Conservation (phyloP, 2,113 vertebrate genomes). For the Pangasianodon hypophthalmus region DNA sequence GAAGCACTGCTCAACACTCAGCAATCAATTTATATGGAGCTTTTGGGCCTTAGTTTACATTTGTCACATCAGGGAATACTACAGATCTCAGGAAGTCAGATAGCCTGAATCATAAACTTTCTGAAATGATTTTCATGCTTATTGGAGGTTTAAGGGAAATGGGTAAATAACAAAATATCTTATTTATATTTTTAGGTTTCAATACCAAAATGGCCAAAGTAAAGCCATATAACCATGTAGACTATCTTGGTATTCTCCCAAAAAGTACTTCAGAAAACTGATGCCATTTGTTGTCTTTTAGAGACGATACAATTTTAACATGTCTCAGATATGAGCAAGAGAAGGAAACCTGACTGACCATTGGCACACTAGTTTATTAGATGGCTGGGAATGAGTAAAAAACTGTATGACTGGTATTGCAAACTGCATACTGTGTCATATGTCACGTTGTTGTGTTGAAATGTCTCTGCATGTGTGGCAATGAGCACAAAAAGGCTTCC, state of each 20-base stretch:
- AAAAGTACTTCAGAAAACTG: neutral
- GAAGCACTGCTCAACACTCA: neutral
- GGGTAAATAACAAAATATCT: neutral
- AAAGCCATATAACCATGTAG: neutral
- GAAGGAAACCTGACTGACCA: neutral
- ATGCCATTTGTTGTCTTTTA: neutral
- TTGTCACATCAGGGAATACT: neutral
- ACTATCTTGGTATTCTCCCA: neutral
- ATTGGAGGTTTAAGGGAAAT: neutral
- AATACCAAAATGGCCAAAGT: neutral
- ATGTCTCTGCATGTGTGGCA: neutral
- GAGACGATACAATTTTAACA: neutral
- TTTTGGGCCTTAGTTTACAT: conserved; percentile 15
- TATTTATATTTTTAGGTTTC: neutral
- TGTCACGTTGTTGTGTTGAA: neutral
- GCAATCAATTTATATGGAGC: conserved; percentile 15
- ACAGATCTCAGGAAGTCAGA: neutral
- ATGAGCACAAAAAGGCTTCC: neutral
- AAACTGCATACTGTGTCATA: neutral
- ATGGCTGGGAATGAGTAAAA: neutral
- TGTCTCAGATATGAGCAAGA: neutral
- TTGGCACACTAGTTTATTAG: neutral
- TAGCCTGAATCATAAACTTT: neutral
- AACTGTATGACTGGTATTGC: neutral
- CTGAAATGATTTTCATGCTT: neutral